These are phyloP conservation scores for Neodon shergylaensis DNA, from an alignment of 2,113 vertebrate genomes.

Conservation along the genomic window DNA sequence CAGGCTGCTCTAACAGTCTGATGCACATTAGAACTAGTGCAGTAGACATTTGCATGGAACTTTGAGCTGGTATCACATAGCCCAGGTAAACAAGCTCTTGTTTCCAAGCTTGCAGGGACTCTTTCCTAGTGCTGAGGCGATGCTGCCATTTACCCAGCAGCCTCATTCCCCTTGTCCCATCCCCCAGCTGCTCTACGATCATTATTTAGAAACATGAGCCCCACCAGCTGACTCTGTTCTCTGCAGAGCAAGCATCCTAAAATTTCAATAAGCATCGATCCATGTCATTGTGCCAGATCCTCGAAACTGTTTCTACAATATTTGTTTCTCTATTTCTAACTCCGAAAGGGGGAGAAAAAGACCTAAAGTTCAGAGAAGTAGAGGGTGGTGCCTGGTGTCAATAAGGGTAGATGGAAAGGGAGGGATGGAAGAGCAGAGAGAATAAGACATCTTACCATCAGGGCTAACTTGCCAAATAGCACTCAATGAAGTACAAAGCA, in stretches of 20 bases:
- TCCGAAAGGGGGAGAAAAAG: neutral
- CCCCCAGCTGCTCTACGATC: conserved; percentile 75
- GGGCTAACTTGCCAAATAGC: conserved; percentile 73
- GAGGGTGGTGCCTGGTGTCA: conserved; percentile 44
- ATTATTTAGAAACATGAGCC: conserved; percentile 91
- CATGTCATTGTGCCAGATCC: conserved; percentile 89
- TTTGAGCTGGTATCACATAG: neutral
- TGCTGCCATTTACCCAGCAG: conserved; percentile 63
- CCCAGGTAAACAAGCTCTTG: neutral
- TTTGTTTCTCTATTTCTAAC: conserved; percentile 67
- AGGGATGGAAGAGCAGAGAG: conserved; percentile 62
- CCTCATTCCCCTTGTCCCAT: conserved; percentile 76
- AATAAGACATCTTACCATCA: conserved; percentile 60
- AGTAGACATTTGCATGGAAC: neutral
- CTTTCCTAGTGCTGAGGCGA: conserved; percentile 15
- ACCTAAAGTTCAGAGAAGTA: neutral
- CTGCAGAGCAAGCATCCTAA: conserved; percentile 86
- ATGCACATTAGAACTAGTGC: neutral
- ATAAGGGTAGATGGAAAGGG: conserved; percentile 44
- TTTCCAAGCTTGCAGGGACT: conserved; percentile 45
- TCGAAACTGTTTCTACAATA: conserved; percentile 81
- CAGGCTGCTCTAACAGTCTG: neutral
- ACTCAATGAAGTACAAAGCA: conserved; percentile 65
- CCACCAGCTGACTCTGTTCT: conserved; percentile 71
- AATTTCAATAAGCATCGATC: conserved; percentile 91